Conservation (phyloP, 2,888 invertebrate genomes). For the Trissonchulus sp. region DNA sequence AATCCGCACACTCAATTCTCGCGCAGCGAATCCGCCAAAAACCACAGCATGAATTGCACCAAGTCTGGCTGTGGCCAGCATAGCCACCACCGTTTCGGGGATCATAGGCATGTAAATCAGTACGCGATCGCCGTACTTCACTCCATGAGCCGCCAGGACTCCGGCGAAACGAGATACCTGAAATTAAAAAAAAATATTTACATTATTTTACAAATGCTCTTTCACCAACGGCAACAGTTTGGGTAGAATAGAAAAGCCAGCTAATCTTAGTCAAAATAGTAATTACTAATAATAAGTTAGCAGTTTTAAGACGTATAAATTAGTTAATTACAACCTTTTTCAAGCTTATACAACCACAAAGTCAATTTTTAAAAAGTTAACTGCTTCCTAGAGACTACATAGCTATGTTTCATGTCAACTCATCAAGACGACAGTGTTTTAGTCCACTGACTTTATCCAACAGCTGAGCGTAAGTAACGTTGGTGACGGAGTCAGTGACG, state of each 20-base stretch:
- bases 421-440: no score
- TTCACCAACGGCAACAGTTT: no score
- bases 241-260: no score
- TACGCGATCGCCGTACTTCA: constrained; percentile 73
- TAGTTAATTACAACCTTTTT: no score
- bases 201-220: no score
- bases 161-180: constrained; percentile 72
- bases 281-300: no score
- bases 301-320: no score
- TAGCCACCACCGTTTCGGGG: constrained; percentile 79
- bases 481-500: constrained; percentile 67
- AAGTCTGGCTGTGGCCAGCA: constrained; percentile 76
- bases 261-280: no score
- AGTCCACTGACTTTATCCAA: constrained; percentile 65
- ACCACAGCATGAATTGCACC: constrained; percentile 91
- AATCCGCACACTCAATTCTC: constrained; percentile 75
- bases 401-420: no score
- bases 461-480: constrained; percentile 73
- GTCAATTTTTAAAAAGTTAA: no score
- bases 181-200: constrained; percentile 34
- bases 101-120: constrained; percentile 91
- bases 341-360: no score
- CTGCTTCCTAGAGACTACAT: no score
- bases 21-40: constrained; percentile 83
- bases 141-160: constrained; percentile 69